phyloP scores from a whole-genome alignment of 2,113 vertebrate genomes.

The Petaurus breviceps region DNA sequence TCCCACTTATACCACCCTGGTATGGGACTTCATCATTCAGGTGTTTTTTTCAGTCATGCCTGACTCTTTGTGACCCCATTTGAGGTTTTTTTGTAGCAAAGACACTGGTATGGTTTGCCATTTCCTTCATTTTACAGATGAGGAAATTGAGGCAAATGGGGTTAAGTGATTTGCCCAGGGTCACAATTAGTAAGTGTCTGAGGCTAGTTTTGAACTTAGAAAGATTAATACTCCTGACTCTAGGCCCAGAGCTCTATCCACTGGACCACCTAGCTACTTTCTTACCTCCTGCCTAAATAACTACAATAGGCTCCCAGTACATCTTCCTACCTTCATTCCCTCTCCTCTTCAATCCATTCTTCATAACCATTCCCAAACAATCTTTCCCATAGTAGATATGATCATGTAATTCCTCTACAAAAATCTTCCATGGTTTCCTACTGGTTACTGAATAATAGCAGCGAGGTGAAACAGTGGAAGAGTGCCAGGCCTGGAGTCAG shows the following conservation, averaged over 20 bases:
- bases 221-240: not conserved
- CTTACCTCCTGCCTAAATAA: not conserved
- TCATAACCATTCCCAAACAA: not conserved
- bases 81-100: not conserved
- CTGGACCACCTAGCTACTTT: not conserved
- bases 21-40: not conserved
- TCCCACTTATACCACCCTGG: not conserved
- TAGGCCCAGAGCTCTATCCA: not conserved
- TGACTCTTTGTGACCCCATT: not conserved
- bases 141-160: not conserved
- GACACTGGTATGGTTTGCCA: not conserved
- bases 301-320: not conserved
- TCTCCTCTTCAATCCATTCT: not conserved
- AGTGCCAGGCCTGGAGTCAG: not conserved
- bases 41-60: no score
- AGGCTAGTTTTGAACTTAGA: not conserved
- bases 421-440: not conserved
- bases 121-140: not conserved
- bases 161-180: no score
- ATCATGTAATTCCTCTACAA: not conserved
- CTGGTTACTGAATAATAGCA: not conserved
- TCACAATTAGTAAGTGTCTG: not conserved
- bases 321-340: not conserved
- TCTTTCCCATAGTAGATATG: not conserved
- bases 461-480: not conserved